Base-by-base conservation (phyloP, 2,797 vertebrate species). In the Acridotheres tristis region DNA sequence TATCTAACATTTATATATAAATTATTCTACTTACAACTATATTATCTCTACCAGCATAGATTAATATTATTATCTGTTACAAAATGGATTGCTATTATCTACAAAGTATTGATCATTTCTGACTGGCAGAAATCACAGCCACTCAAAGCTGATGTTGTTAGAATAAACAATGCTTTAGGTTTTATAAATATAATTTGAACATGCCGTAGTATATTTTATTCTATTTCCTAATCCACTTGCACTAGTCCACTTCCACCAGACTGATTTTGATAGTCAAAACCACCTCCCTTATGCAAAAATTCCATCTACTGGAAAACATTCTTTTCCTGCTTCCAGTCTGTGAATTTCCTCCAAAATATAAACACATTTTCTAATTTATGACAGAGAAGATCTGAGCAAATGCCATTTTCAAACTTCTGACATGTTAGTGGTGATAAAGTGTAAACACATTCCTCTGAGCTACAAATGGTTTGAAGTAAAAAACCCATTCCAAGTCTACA, bases 381-480 rank as follows among this genome's bases (percentile, higher is more conserved):
- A 69, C 51, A 81, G 38, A 72, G 26, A 94, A 74, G 34, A 78
- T 73, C 67, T 63, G 59, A 59, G 43, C 5, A 95, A 86, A 88
- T 4, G 2, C 34, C 5, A 65, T 88, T 89, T 95, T 93, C 76
- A 89, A 91, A 88, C 45, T 47, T 57, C 32, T 82, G 76, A 69
- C 48, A 75, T 17, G 25, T 67, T 88, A 89, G 62, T 84, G 63
- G 65, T 94, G 73, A 93, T 91, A 86, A 83, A 80, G 23, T 85
- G 53, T 43, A 84, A 93, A 80, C 34, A 67, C 36, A 79, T 95
- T 86, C 67, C 59, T 62, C 88, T 79, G 88, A 91, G 59, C 42
- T 36, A 76, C 50, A 81, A 91, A 95, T 32, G 5, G 32, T 84
- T 86, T 90, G 91, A 93, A 93, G 83, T n/a, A 91, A 92, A 77